Evolutionary conservation across 2,888 invertebrate genomes (phyloP), one percentile per base, ranked within the genome.

Genomic region (Arrhopalites spinosus): DNA sequence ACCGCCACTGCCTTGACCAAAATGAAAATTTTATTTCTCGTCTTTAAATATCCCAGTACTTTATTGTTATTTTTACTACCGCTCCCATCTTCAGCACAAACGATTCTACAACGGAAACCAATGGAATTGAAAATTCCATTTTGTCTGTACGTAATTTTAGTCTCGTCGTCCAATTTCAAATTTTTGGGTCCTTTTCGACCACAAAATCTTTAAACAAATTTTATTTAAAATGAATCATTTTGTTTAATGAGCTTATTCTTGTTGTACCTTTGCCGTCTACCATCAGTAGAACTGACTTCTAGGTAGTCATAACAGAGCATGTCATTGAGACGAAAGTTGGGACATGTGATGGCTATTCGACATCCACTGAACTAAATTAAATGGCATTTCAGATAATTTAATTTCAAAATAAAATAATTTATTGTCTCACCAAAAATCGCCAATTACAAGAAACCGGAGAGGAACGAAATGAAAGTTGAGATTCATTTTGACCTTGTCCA

Each of bases 61-160:
- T 15, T 7, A 45, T 45, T 45, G 45, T 45, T 45, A 11, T 45
- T 45, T 50, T 20, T n/a, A 50, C 15, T 50, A 15, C 20, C n/a
- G 30, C 1, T n/a, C 36, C 23, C 45, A 20, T 47, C 47, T 17
- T 20, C n/a, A 11, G 23, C 72, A 66, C 80, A 80, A 3, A 74
- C 72, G 15, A 80, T 43, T 25, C 75, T 59, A 59, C 81, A 81
- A 1, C 80, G 74, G 36, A 80, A 79, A 3, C 81, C 81, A 20
- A 78, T n/a, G 17, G 75, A 76, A 20, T 72, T 66, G 67, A 80
- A 80, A 67, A 76, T 75, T 7, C 76, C 72, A 71, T 76, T 80
- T 20, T 77, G 79, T 53, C 78, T 73, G 71, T 80, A 81, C 11
- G 79, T 76, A 1, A 81, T 27, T 30, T 66, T 53, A 50, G 56